These are phyloP conservation scores for Osmoderma eremita DNA, from an alignment of 2,888 invertebrate genomes.

Conservation along the genomic window DNA sequence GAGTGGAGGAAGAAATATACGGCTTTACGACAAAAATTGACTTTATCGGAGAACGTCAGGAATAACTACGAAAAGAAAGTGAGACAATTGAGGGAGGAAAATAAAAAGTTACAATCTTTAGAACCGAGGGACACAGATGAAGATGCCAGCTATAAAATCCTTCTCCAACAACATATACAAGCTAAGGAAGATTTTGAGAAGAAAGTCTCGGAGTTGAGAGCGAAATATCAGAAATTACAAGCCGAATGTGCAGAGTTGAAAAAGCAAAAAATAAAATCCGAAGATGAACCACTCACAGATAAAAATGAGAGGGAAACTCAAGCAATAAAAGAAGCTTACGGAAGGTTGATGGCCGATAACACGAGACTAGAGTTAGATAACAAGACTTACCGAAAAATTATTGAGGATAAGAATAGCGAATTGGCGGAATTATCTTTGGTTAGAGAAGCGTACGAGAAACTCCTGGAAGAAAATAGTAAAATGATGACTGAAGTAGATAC, in stretches of 20 bases:
- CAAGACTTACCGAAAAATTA: constrained; percentile 51
- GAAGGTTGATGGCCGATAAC: constrained; percentile 55
- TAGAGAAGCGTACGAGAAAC: constrained; percentile 60
- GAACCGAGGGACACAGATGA: constrained; percentile 39
- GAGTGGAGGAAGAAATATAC: constrained; percentile 54
- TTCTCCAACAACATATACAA: constrained; percentile 52
- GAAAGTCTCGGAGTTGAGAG: constrained; percentile 48
- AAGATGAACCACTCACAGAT: constrained; percentile 41
- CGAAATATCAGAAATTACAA: constrained; percentile 51
- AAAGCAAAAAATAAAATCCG: constrained; percentile 22
- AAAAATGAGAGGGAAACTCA: constrained; percentile 47
- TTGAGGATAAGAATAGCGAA: constrained; percentile 55
- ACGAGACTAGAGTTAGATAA: constrained; percentile 58
- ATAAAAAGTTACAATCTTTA: constrained; percentile 47
- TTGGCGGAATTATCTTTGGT: constrained; percentile 51
- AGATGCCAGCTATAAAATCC: constrained; percentile 52
- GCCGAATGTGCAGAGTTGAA: constrained; percentile 46
- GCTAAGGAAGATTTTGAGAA: constrained; percentile 52
- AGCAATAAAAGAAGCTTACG: constrained; percentile 57
- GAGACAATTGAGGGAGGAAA: constrained; percentile 55
- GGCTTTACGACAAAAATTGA: constrained; percentile 51
- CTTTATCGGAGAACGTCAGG: constrained; percentile 50
- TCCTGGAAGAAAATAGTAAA: constrained; percentile 61
- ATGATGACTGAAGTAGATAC: constrained; percentile 59
- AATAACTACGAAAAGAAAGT: constrained; percentile 53